Conservation (phyloP, 2,113 vertebrate species). For the Gnathonemus echidnorhynchus region DNA sequence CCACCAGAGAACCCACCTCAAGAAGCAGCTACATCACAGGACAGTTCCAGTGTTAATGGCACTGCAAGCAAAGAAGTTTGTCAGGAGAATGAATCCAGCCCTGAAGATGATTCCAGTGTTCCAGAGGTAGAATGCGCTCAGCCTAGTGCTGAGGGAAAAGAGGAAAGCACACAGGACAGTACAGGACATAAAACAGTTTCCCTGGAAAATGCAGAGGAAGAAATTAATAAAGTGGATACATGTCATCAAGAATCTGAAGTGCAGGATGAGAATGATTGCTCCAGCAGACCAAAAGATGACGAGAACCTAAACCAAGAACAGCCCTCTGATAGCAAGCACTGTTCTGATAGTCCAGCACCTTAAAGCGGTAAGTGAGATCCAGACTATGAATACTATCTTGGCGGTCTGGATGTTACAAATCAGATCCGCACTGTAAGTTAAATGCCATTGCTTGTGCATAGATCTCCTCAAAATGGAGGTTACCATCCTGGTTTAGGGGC, state of each 20-base stretch:
- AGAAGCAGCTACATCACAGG: slow-evolving; percentile 13
- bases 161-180: slow-evolving; percentile 46
- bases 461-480: slow-evolving; percentile 40
- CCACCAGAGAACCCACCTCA: slow-evolving; percentile 25
- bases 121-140: neutral
- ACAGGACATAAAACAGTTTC: slow-evolving; percentile 40
- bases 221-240: slow-evolving; percentile 41
- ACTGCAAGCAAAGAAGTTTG: neutral
- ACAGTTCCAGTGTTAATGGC: neutral
- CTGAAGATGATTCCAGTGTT: neutral
- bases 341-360: slow-evolving; percentile 44
- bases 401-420: slow-evolving; percentile 40
- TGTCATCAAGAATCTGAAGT: slow-evolving; percentile 55
- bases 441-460: slow-evolving; percentile 27
- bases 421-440: slow-evolving; percentile 35
- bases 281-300: slow-evolving; percentile 50
- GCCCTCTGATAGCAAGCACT: neutral
- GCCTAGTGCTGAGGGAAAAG: slow-evolving; percentile 11
- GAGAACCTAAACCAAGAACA: slow-evolving; percentile 34
- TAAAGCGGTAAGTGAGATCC: slow-evolving; percentile 65
- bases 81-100: slow-evolving; percentile 5
- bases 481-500: slow-evolving; percentile 26
- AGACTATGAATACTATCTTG: slow-evolving; percentile 43
- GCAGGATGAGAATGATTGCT: slow-evolving; percentile 55
- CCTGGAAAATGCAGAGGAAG: slow-evolving; percentile 35